phyloP scores from a whole-genome alignment of 2,888 invertebrate genomes.

The Galerucella pusilla region DNA sequence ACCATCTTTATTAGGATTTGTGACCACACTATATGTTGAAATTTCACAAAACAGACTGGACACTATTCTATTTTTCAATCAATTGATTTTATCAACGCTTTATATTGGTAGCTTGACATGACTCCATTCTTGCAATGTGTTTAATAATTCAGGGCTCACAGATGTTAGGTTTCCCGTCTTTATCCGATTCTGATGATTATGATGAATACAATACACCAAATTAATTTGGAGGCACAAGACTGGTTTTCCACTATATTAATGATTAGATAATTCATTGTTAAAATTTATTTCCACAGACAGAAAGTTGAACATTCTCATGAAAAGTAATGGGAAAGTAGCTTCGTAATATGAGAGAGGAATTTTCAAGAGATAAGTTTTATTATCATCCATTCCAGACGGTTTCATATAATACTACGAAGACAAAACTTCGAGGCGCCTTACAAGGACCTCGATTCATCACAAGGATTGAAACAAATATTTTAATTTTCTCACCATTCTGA shows the following conservation, averaged over 20 bases:
- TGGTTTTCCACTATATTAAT: background rate
- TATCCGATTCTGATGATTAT: no score
- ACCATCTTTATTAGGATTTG: no score
- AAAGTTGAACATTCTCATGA: background rate
- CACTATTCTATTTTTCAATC: no score
- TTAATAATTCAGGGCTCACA: no score
- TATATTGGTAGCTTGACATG: no score
- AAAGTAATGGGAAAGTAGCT: slow-evolving; percentile 4
- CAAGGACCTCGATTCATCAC: slow-evolving; percentile 24
- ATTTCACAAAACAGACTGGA: no score
- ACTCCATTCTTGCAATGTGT: no score
- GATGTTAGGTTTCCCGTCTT: no score
- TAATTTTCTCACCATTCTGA: slow-evolving; percentile 33
- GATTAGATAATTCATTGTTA: background rate
- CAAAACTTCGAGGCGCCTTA: slow-evolving; percentile 16
- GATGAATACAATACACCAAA: no score
- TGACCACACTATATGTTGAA: no score
- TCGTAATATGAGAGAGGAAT: slow-evolving; percentile 17
- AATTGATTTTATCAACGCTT: no score
- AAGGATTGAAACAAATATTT: slow-evolving; percentile 38
- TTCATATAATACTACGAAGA: slow-evolving; percentile 10
- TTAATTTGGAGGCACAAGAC: no score
- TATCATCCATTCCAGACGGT: slow-evolving; percentile 17
- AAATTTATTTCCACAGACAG: background rate
- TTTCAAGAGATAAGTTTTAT: slow-evolving; percentile 18